Base-by-base conservation (phyloP, 2,888 invertebrate genomes). In the Melanophora roralis region DNA sequence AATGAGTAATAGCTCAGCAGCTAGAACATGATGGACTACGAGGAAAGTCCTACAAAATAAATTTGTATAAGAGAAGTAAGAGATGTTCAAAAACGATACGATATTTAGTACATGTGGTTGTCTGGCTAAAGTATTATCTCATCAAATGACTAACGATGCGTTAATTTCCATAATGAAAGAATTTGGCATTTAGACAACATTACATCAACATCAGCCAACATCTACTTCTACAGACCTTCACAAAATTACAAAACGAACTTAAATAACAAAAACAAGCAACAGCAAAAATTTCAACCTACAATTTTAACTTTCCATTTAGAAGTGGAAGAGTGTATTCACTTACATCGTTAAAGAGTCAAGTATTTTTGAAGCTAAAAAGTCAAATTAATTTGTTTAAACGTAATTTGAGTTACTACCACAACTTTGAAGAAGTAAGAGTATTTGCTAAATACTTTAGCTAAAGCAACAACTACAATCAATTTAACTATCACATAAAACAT, bases 131-230 rank as follows among this genome's bases (percentile, higher is more conserved):
- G 84, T 83, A 84, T 85, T 86, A 85, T 84, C 84, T 84, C 85
- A 84, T 86, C 85, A 85, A 85, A 84, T 84, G 85, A 83, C 84
- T 84, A 86, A 85, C 85, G 85, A 86, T 86, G 85, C 85, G 85
- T 86, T 86, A 85, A 86, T 86, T 86, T 86, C 84, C 85, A 86
- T 85, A 85, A 86, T 85, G 84, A 85, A n/a, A 57, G 81, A 68
- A 80, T 68, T 68, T 73, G 68, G 53, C 72, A 73, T 76, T 76
- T 80, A 72, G 75, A 72, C 75, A 80, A 74, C 74, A 67, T 64
- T 75, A 72, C 67, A 64, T 64, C 75, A 72, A 68, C 72, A 72
- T 67, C 65, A 55, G 34, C n/a, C 9, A 23, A 34, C 32, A 59
- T 21, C 49, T 40, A 32, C 65, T 57, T 38, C 38, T 34, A 60